A percentile compares a stretch with the other conserved stretches of the same genome.
Conservation (phyloP, 2,888 invertebrate species). For the Falcaria lacertinaria region DNA sequence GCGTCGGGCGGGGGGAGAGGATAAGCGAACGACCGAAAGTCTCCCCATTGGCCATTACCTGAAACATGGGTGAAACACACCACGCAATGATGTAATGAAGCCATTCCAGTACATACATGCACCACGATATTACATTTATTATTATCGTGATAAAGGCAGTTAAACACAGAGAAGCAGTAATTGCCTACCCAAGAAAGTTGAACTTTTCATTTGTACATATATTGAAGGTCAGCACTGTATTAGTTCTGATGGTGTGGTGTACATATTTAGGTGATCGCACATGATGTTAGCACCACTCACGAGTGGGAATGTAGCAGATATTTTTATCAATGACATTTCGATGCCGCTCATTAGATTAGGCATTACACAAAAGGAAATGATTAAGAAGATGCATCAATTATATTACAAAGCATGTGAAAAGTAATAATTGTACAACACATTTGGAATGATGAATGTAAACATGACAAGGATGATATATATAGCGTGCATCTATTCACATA, state of each 20-base stretch:
- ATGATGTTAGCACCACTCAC: background rate
- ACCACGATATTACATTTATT: slow-evolving; percentile 53
- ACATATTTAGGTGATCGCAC: slow-evolving; percentile 1
- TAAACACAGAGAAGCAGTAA: slow-evolving; percentile 61
- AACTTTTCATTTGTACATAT: background rate
- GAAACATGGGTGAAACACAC: slow-evolving; percentile 82
- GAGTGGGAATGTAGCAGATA: background rate
- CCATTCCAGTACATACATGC: slow-evolving; percentile 78
- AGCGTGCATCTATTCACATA: slow-evolving; percentile 14
- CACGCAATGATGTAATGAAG: slow-evolving; percentile 80
- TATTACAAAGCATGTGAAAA: slow-evolving; percentile 30
- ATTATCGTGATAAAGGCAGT: slow-evolving; percentile 53
- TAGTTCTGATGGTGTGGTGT: slow-evolving; percentile 9
- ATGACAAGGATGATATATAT: slow-evolving; percentile 25
- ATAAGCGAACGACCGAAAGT: slow-evolving; percentile 82
- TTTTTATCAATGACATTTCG: background rate
- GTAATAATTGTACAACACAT: slow-evolving; percentile 25
- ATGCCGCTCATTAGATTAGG: too few species aligned
- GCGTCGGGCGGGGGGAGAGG: slow-evolving; percentile 71
- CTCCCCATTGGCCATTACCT: slow-evolving; percentile 85
- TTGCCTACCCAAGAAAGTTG: slow-evolving; percentile 26
- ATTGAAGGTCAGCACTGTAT: background rate
- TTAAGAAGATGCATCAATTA: slow-evolving; percentile 20
- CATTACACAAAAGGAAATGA: background rate
- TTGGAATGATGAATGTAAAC: slow-evolving; percentile 29